A percentile compares a stretch with the other conserved stretches of the same genome.
phyloP scores from a whole-genome alignment of 2,113 vertebrate genomes.

The Pachyramphus minor region DNA sequence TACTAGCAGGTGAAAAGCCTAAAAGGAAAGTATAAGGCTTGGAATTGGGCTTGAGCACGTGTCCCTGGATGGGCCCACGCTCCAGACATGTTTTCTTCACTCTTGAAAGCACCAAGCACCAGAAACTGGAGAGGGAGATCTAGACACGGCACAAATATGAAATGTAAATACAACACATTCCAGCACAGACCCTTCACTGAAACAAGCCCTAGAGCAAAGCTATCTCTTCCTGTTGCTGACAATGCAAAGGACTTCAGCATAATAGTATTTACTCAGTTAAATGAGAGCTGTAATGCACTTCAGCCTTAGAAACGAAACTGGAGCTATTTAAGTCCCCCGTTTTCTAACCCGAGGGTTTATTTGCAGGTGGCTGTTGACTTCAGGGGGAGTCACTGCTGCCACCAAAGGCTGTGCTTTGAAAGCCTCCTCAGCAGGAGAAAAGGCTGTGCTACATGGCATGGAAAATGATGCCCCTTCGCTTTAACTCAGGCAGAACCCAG shows the following conservation, averaged over 20 bases:
- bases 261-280: conserved; percentile 43
- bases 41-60: accelerated
- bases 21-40: background rate
- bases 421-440: background rate
- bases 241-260: conserved; percentile 14
- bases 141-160: background rate
- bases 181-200: background rate
- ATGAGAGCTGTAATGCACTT: conserved; percentile 18
- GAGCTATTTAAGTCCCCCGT: background rate
- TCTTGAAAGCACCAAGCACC: background rate
- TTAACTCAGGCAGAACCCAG: background rate
- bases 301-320: conserved; percentile 25
- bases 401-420: background rate
- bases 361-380: background rate
- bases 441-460: background rate
- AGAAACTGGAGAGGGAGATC: background rate
- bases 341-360: background rate
- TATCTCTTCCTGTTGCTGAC: conserved; percentile 1
- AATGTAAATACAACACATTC: background rate
- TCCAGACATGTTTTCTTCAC: background rate
- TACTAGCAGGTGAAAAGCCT: background rate
- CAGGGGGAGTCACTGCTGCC: background rate
- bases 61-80: background rate
- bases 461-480: background rate
- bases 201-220: conserved; percentile 14